A percentile compares a stretch with the other conserved stretches of the same genome.
Conservation (phyloP, 2,888 invertebrate species). For the Eledone cirrhosa region DNA sequence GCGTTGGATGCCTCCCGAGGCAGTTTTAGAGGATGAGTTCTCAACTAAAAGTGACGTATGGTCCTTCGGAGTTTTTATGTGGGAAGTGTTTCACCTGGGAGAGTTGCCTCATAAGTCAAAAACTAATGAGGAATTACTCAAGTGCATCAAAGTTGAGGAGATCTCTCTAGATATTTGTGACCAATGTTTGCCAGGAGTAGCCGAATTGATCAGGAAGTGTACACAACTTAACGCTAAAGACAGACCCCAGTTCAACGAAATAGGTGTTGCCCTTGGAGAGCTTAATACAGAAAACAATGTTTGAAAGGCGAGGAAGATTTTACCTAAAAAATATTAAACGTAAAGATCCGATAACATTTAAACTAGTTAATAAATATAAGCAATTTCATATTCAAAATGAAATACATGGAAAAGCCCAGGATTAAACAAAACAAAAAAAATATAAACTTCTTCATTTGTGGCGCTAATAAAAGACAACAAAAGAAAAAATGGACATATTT, state of each 20-base stretch:
- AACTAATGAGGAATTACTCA: conserved; percentile 78
- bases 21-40: conserved; percentile 87
- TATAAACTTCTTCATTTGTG: too few species aligned
- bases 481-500: too few species aligned
- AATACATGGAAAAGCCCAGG: too few species aligned
- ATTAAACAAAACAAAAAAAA: too few species aligned
- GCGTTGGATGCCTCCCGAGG: conserved; percentile 89
- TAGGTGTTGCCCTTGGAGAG: conserved; percentile 60
- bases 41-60: conserved; percentile 94
- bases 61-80: conserved; percentile 86
- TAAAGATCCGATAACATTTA: too few species aligned
- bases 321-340: too few species aligned
- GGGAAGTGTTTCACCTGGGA: conserved; percentile 87
- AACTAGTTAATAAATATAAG: too few species aligned
- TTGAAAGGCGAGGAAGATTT: not conserved
- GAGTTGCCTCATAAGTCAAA: conserved; percentile 80
- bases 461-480: too few species aligned
- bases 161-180: conserved; percentile 49
- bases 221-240: conserved; percentile 63
- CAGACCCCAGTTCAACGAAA: conserved; percentile 66
- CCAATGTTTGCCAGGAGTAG: conserved; percentile 59
- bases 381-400: too few species aligned
- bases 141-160: conserved; percentile 51
- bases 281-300: conserved; percentile 48
- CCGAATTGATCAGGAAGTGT: conserved; percentile 60